phyloP scores from a whole-genome alignment of 2,888 invertebrate genomes.

The Cataglyphis rosenhaueri region DNA sequence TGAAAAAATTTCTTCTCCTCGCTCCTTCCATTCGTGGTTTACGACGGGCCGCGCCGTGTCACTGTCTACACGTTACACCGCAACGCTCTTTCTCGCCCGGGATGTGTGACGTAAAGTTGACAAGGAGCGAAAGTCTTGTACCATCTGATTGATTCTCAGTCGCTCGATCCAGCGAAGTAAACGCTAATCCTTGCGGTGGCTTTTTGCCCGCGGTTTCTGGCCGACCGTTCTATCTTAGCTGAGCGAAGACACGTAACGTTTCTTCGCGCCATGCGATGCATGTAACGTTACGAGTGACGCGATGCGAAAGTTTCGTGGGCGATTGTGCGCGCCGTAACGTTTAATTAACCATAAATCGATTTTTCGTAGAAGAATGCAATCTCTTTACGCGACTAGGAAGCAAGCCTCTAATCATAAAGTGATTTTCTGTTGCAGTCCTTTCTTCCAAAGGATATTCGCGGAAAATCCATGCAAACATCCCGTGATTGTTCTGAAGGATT shows the following conservation, averaged over 20 bases:
- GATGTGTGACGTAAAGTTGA: conserved; percentile 68
- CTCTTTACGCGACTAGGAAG: neutral
- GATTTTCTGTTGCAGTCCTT: conserved; percentile 89
- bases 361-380: neutral
- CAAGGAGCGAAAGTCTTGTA: conserved; percentile 69
- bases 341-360: conserved; percentile 16
- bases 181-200: conserved; percentile 59
- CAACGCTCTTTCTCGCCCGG: conserved; percentile 54
- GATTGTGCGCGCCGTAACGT: conserved; percentile 7
- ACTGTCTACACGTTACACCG: conserved; percentile 36
- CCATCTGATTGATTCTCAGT: conserved; percentile 56
- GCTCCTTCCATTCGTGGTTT: conserved; percentile 50
- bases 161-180: conserved; percentile 54
- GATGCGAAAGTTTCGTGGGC: conserved; percentile 16
- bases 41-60: conserved; percentile 40
- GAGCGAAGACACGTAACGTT: conserved; percentile 45
- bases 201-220: conserved; percentile 68
- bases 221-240: conserved; percentile 45
- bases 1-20: conserved; percentile 27
- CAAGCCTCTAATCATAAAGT: neutral
- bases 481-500: conserved; percentile 96
- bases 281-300: conserved; percentile 32
- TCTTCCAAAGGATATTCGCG: conserved; percentile 95
- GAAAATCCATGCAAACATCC: conserved; percentile 98
- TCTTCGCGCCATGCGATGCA: conserved; percentile 26